These are phyloP conservation scores for Metaphire vulgaris DNA, from an alignment of 1,140 invertebrate species.

Conservation along the genomic window DNA sequence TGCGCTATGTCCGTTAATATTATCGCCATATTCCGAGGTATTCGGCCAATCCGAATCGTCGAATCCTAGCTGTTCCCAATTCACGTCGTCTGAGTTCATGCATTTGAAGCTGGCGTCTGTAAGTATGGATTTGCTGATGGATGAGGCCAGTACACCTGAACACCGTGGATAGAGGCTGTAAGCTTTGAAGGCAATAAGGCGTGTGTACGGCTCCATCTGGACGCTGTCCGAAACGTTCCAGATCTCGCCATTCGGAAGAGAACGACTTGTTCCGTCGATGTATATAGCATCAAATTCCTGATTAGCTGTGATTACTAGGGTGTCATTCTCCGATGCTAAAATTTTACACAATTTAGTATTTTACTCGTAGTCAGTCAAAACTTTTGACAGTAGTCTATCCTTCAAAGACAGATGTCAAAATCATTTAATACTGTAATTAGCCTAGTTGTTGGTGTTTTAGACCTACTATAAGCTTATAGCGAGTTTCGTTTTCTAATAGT, in stretches of 20 bases:
- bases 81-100: neutral
- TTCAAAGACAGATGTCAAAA: no score
- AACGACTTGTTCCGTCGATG: neutral
- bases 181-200: neutral
- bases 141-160: neutral
- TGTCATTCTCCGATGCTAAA: no score
- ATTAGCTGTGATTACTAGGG: neutral
- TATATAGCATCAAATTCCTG: neutral
- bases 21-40: neutral
- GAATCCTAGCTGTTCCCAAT: neutral
- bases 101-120: neutral
- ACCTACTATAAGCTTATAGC: no score
- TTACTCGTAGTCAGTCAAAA: no score
- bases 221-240: neutral
- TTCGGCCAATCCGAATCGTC: neutral
- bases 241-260: neutral
- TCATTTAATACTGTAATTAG: no score
- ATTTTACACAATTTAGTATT: no score
- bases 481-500: no score
- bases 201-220: neutral
- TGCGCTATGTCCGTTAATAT: neutral
- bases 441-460: no score
- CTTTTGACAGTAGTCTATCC: no score
- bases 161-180: neutral
- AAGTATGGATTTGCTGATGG: neutral